These are phyloP conservation scores for Neuroterus valhalla DNA, from an alignment of 1,140 invertebrate species.

Conservation along the genomic window DNA sequence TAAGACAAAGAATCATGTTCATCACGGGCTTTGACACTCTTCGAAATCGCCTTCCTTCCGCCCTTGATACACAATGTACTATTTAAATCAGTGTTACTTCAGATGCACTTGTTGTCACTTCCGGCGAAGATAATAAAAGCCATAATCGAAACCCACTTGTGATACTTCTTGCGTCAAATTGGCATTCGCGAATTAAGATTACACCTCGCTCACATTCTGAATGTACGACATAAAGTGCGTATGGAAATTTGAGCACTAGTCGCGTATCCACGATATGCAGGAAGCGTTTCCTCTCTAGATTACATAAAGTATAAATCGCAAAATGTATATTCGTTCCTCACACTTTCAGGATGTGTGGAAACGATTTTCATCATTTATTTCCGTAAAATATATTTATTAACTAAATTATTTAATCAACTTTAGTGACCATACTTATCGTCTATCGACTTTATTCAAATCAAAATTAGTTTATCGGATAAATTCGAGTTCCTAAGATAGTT, in stretches of 20 bases:
- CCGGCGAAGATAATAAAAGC: not conserved
- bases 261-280: slow-evolving; percentile 4
- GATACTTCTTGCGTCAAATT: not conserved
- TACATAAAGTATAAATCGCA: not conserved
- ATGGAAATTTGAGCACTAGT: slow-evolving; percentile 19
- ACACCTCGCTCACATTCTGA: slow-evolving; percentile 4
- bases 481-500: not conserved
- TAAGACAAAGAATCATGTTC: too few species aligned
- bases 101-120: not conserved
- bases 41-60: too few species aligned
- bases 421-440: too few species aligned
- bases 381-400: not conserved
- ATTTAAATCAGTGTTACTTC: not conserved
- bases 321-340: not conserved
- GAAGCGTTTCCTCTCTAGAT: slow-evolving; percentile 23
- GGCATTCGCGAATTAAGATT: not conserved
- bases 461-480: too few species aligned
- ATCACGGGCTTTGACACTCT: too few species aligned
- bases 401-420: not conserved
- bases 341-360: not conserved
- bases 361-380: not conserved
- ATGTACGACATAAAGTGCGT: slow-evolving; percentile 20
- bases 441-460: too few species aligned
- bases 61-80: too few species aligned
- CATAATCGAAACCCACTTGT: not conserved